Conservation (phyloP, 2,888 invertebrate species). For the Hypercompe scribonia region DNA sequence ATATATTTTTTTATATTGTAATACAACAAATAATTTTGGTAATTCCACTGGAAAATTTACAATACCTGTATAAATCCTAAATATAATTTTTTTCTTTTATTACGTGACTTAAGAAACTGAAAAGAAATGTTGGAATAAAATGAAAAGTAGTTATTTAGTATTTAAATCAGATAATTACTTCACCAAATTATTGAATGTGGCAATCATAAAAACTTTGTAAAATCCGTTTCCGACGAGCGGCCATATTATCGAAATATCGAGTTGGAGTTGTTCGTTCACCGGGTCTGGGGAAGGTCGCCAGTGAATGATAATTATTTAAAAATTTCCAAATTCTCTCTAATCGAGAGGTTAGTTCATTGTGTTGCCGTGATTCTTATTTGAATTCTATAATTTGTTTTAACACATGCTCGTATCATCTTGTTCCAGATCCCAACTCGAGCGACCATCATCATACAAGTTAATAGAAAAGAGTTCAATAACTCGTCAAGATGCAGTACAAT, state of each 20-base stretch:
- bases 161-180: not conserved
- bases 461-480: conserved; percentile 54
- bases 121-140: not conserved
- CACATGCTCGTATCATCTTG: conserved; percentile 48
- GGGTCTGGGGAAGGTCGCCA: conserved; percentile 78
- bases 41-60: no score
- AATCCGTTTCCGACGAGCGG: conserved; percentile 69
- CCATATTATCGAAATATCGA: conserved; percentile 80
- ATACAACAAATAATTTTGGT: no score
- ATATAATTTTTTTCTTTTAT: no score
- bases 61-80: no score
- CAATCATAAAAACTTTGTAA: not conserved
- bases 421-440: conserved; percentile 80
- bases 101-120: no score
- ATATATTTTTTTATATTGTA: no score
- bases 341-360: conserved; percentile 76
- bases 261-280: conserved; percentile 89
- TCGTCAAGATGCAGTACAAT: conserved; percentile 83
- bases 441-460: conserved; percentile 71
- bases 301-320: conserved; percentile 75
- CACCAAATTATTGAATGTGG: not conserved
- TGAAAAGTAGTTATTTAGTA: not conserved
- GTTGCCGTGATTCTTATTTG: conserved; percentile 25
- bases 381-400: conserved; percentile 3
- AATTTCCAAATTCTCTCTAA: conserved; percentile 80